Percentiles rank a stretch among this genome's conserved stretches.
Evolutionary conservation across 2,888 invertebrate genomes (phyloP).

Genomic region (Leptopilina myrica): DNA sequence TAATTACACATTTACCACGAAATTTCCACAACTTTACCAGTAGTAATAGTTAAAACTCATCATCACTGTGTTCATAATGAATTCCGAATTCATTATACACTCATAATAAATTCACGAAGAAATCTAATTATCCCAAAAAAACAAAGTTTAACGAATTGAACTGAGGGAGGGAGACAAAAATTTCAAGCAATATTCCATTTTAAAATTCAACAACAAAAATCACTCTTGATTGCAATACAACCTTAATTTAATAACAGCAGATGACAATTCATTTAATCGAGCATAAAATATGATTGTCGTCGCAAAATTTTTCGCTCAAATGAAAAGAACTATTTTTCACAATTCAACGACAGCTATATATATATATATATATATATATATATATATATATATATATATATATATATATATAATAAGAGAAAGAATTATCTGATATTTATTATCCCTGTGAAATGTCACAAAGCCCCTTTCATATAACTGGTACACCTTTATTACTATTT

Average conservation of each 20-base stretch:
- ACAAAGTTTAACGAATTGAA: not conserved
- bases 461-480: not conserved
- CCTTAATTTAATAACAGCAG: slow-evolving; percentile 14
- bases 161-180: slow-evolving; percentile 3
- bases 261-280: slow-evolving; percentile 31
- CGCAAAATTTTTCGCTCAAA: not conserved
- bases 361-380: too few relatives aligned
- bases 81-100: not conserved
- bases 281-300: slow-evolving; percentile 18
- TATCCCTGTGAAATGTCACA: not conserved
- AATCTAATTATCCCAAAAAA: slow-evolving; percentile 15
- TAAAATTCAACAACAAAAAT: slow-evolving; percentile 4
- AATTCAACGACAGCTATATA: slow-evolving; percentile 12
- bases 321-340: not conserved
- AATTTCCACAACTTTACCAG: too few relatives aligned
- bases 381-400: too few relatives aligned
- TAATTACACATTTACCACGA: too few relatives aligned
- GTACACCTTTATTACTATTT: slow-evolving; percentile 5
- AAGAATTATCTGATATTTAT: slow-evolving; percentile 22
- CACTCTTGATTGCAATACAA: slow-evolving; percentile 8
- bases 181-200: not conserved
- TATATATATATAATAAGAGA: not conserved
- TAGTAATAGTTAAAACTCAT: not conserved
- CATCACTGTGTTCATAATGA: not conserved
- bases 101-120: not conserved